Conservation (phyloP, 2,113 vertebrate species). For the Xyliphius kryptos region DNA sequence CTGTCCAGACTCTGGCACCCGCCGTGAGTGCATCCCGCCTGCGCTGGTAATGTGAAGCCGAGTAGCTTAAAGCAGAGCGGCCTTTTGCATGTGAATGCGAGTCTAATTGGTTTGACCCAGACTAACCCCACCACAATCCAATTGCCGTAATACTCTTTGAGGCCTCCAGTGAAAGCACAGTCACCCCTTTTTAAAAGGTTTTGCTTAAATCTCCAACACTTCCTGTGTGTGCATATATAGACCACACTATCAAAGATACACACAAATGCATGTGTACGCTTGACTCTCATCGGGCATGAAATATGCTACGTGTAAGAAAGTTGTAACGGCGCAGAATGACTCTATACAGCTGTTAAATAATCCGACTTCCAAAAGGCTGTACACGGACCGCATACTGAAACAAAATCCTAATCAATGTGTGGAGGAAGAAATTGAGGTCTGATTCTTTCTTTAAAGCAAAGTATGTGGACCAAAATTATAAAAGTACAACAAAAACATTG, state of each 20-base stretch:
- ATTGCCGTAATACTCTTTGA: slow-evolving; percentile 72
- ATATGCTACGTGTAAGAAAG: too few relatives aligned
- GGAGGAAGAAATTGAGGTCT: background rate
- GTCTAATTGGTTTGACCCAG: slow-evolving; percentile 78
- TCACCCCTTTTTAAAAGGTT: slow-evolving; percentile 31
- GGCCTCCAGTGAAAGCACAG: slow-evolving; percentile 52
- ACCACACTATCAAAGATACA: slow-evolving; percentile 13
- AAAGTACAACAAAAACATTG: slow-evolving; percentile 21
- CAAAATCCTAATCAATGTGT: background rate
- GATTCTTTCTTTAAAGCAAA: background rate
- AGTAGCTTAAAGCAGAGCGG: slow-evolving; percentile 62
- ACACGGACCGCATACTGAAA: too few relatives aligned
- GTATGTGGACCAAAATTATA: slow-evolving; percentile 43
- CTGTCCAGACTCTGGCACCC: slow-evolving; percentile 46
- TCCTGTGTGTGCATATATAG: slow-evolving; percentile 1
- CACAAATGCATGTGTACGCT: background rate
- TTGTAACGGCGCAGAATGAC: too few relatives aligned
- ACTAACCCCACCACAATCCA: slow-evolving; percentile 71
- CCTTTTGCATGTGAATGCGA: slow-evolving; percentile 69
- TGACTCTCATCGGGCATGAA: too few relatives aligned
- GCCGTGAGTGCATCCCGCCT: slow-evolving; percentile 44
- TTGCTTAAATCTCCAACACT: slow-evolving; percentile 32
- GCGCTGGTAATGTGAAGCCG: slow-evolving; percentile 58
- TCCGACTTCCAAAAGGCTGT: too few relatives aligned
- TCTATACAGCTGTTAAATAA: too few relatives aligned